Conservation (phyloP, 2,888 invertebrate species). For the Eurois occulta region DNA sequence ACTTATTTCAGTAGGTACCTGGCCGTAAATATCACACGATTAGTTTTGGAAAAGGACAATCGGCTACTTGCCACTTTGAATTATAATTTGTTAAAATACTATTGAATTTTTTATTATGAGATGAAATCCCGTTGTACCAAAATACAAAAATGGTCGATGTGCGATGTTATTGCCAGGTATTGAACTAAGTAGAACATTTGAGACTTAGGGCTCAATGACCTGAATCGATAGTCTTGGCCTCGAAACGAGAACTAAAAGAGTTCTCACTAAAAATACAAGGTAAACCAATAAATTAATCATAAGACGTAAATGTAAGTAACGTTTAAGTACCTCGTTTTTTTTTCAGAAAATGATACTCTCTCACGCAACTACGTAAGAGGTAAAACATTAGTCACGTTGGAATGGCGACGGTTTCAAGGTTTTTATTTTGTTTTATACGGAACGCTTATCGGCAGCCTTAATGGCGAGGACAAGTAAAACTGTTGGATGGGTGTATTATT, state of each 20-base stretch:
- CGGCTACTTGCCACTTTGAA: not conserved
- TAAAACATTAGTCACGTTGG: slow-evolving; percentile 19
- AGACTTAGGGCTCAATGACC: not conserved
- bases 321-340: slow-evolving; percentile 68
- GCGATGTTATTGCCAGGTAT: too few species aligned
- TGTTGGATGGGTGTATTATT: slow-evolving; percentile 34
- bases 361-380: slow-evolving; percentile 83
- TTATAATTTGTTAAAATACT: too few species aligned
- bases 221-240: slow-evolving; percentile 3
- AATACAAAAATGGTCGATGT: too few species aligned
- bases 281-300: not conserved
- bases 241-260: not conserved
- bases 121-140: too few species aligned
- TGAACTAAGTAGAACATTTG: not conserved
- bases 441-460: slow-evolving; percentile 23
- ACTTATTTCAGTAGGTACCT: not conserved
- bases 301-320: slow-evolving; percentile 1
- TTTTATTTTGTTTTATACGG: slow-evolving; percentile 30
- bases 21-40: not conserved
- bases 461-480: slow-evolving; percentile 16
- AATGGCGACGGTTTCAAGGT: slow-evolving; percentile 36
- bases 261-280: not conserved
- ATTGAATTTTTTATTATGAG: too few species aligned
- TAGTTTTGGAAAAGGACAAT: not conserved
- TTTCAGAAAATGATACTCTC: slow-evolving; percentile 90